phyloP scores from a whole-genome alignment of 2,797 vertebrate genomes.

The Philypnodon macrostomus region DNA sequence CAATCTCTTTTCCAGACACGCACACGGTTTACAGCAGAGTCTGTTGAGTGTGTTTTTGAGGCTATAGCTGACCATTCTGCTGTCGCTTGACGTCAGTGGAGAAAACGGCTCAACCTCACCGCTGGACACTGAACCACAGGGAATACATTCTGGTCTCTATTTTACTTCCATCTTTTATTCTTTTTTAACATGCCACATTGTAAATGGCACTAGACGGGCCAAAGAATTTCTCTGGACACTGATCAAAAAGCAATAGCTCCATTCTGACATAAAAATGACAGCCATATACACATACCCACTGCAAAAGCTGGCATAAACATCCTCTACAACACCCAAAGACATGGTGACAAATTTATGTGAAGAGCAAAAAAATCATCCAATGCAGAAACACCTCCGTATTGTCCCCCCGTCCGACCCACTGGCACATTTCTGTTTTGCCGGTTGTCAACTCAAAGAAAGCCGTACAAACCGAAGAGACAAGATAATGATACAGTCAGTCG shows the following conservation, averaged over 20 bases:
- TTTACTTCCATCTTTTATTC: not conserved
- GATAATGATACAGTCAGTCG: constrained; percentile 47
- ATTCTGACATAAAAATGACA: constrained; percentile 39
- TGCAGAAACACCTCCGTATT: constrained; percentile 19
- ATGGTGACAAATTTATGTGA: constrained; percentile 44
- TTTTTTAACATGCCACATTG: not conserved
- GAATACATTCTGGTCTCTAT: constrained; percentile 58
- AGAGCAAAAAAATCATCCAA: constrained; percentile 17
- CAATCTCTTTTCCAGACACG: constrained; percentile 21
- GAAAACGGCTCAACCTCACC: constrained; percentile 54
- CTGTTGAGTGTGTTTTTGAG: constrained; percentile 44
- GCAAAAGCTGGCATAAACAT: constrained; percentile 32
- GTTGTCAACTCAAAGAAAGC: constrained; percentile 40
- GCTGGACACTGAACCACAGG: constrained; percentile 50
- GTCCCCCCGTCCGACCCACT: constrained; percentile 9
- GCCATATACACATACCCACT: constrained; percentile 12
- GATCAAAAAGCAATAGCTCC: constrained; percentile 50
- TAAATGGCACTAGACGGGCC: constrained; percentile 36
- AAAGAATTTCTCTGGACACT: constrained; percentile 41
- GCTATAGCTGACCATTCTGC: constrained; percentile 43
- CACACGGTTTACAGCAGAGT: constrained; percentile 4
- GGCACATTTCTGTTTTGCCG: constrained; percentile 35
- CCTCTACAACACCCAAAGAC: constrained; percentile 10
- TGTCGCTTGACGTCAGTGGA: constrained; percentile 56
- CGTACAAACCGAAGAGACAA: constrained; percentile 43